Conservation (phyloP, 2,888 invertebrate species). For the Thumatha senex region DNA sequence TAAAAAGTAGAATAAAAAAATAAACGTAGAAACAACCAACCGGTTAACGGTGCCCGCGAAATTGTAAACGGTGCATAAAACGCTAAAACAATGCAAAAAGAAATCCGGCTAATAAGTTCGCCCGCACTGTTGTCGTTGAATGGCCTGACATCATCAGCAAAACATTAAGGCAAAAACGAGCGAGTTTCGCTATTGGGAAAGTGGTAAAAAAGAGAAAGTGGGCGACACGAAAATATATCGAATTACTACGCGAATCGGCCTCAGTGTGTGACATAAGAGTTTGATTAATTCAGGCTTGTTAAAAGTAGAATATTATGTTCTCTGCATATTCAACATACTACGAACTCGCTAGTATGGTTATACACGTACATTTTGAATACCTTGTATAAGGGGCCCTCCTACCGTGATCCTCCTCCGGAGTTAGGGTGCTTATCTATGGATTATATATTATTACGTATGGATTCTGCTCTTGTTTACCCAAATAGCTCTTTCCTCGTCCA, state of each 20-base stretch:
- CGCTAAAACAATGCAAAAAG: conserved; percentile 44
- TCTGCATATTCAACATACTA: no score
- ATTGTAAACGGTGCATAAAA: conserved; percentile 34
- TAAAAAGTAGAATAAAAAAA: conserved; percentile 19
- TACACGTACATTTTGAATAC: no score
- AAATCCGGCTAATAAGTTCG: conserved; percentile 34
- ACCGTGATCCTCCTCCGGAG: no score
- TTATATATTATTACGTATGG: no score
- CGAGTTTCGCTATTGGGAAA: conserved; percentile 76
- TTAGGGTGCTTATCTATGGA: no score
- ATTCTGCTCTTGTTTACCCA: no score
- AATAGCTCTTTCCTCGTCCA: no score
- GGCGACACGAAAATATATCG: conserved; percentile 44
- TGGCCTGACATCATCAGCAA: conserved; percentile 25
- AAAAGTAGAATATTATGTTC: no score
- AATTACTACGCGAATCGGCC: conserved; percentile 44
- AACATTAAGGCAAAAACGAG: conserved; percentile 68
- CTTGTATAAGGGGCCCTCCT: no score
- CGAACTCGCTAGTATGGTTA: no score
- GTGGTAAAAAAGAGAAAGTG: conserved; percentile 78
- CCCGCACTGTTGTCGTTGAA: conserved; percentile 34
- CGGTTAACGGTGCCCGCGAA: conserved; percentile 15
- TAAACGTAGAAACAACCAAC: conserved; percentile 22
- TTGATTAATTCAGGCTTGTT: conserved; percentile 13
- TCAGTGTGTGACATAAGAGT: conserved; percentile 44